Evolutionary conservation across 2,888 invertebrate genomes (phyloP).

Genomic region (Anticlea derivata): DNA sequence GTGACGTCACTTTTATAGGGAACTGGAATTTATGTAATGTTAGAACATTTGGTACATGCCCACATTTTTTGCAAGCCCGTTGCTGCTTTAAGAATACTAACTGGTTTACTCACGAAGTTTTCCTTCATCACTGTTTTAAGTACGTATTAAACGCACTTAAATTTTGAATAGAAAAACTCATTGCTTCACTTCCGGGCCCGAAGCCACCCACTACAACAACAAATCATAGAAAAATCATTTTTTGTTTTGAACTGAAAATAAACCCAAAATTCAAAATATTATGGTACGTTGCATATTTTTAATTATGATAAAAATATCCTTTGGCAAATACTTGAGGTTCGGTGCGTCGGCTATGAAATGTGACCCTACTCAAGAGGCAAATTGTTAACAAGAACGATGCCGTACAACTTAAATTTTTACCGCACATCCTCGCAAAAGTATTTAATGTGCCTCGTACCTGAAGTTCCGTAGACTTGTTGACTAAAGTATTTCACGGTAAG

Average conservation of each 20-base stretch:
- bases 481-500: constrained; percentile 57
- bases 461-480: constrained; percentile 37
- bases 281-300: no score
- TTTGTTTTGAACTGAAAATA: constrained; percentile 13
- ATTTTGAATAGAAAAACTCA: no score
- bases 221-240: no score
- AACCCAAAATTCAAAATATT: no score
- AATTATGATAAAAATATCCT: constrained; percentile 41
- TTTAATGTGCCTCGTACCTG: constrained; percentile 36
- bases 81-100: no score
- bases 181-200: no score
- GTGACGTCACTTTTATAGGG: constrained; percentile 55
- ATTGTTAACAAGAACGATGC: constrained; percentile 38
- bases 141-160: no score
- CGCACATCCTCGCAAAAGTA: constrained; percentile 40
- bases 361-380: constrained; percentile 50
- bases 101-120: no score
- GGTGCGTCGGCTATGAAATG: constrained; percentile 45
- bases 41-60: no score
- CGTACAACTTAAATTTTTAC: constrained; percentile 36
- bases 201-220: no score
- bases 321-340: constrained; percentile 41
- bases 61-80: no score
- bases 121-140: no score
- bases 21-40: constrained; percentile 51